These are phyloP conservation scores for Zaprionus ghesquierei DNA, from an alignment of 1,140 invertebrate species.

Conservation along the genomic window DNA sequence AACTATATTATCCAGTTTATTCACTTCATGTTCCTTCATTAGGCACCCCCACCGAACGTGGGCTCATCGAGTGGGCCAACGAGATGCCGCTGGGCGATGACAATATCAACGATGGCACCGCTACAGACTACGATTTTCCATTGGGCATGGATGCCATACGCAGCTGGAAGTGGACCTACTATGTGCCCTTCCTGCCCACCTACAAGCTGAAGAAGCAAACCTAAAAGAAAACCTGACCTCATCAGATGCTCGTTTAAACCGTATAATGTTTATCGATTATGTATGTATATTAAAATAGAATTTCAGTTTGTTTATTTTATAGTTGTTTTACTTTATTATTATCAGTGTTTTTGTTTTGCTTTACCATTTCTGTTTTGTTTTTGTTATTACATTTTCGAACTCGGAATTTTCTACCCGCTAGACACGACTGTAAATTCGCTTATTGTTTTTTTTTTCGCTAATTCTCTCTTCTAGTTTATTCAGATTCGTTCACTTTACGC, in stretches of 20 bases:
- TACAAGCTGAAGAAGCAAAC: conserved; percentile 83
- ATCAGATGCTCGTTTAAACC: background rate
- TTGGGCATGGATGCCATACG: conserved; percentile 85
- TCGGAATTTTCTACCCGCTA: conserved; percentile 32
- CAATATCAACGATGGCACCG: conserved; percentile 82
- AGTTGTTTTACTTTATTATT: background rate
- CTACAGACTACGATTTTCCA: conserved; percentile 89
- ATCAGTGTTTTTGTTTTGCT: conserved; percentile 40
- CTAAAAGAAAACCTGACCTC: conserved; percentile 7
- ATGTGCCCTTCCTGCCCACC: conserved; percentile 88
- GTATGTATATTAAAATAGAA: background rate
- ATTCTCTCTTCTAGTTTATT: conserved; percentile 11
- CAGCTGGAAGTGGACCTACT: conserved; percentile 85
- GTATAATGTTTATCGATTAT: background rate
- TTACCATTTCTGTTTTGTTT: conserved; percentile 28
- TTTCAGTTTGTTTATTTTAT: background rate
- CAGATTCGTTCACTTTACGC: conserved; percentile 19
- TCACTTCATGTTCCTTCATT: background rate
- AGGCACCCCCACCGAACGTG: conserved; percentile 88
- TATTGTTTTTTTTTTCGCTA: conserved; percentile 52
- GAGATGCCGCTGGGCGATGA: conserved; percentile 86
- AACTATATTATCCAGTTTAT: background rate
- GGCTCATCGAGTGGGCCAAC: conserved; percentile 87
- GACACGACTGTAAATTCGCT: conserved; percentile 66
- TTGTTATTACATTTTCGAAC: conserved; percentile 36